A percentile compares a stretch with the other conserved stretches of the same genome.
Conservation (phyloP, 2,888 invertebrate species). For the Hypercompe scribonia region DNA sequence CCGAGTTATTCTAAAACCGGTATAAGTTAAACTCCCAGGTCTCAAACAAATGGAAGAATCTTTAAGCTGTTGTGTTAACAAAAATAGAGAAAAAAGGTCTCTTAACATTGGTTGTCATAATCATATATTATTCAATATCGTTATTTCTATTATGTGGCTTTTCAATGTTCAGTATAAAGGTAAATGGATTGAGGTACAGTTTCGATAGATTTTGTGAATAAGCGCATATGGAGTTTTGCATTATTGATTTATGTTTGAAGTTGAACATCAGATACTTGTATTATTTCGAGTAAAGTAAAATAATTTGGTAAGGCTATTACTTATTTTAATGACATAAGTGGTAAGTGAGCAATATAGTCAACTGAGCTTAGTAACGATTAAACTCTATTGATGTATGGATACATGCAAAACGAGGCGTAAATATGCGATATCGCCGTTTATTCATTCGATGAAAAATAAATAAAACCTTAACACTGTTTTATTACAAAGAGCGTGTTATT, state of each 20-base stretch:
- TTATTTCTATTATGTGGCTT: conserved; percentile 35
- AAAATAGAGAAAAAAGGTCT: conserved; percentile 23
- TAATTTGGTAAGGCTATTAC: neutral
- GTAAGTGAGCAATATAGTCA: too few relatives aligned
- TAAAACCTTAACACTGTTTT: too few relatives aligned
- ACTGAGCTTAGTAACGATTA: too few relatives aligned
- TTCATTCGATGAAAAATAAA: too few relatives aligned
- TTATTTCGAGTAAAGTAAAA: neutral
- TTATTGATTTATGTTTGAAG: neutral
- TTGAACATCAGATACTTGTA: neutral
- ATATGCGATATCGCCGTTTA: too few relatives aligned
- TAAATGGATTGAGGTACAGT: conserved; percentile 24
- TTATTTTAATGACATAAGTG: too few relatives aligned
- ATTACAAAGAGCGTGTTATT: too few relatives aligned
- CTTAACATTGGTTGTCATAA: conserved; percentile 24
- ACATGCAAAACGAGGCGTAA: too few relatives aligned
- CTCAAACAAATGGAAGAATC: neutral
- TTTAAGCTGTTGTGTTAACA: neutral
- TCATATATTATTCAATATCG: conserved; percentile 54
- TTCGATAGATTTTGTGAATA: conserved; percentile 20
- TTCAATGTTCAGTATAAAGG: conserved; percentile 33
- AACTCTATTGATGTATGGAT: too few relatives aligned
- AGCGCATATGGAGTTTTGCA: neutral
- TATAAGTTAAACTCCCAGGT: conserved; percentile 32
- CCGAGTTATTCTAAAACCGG: conserved; percentile 25